Evolutionary conservation across 2,888 invertebrate genomes (phyloP).

Genomic region (Melangyna quadrimaculata): DNA sequence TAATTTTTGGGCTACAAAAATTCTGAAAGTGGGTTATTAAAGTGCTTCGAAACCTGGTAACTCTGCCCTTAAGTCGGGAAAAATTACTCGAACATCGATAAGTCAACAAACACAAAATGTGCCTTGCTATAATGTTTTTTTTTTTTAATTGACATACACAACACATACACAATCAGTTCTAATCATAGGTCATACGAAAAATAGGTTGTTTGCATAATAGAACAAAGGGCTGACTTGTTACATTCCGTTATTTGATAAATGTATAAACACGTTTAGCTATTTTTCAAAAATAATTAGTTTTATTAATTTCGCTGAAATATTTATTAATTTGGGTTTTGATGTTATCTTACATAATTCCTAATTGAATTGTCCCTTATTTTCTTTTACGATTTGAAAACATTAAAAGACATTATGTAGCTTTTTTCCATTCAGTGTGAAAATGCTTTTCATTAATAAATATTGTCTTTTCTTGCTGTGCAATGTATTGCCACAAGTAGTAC

Average conservation of each 20-base stretch:
- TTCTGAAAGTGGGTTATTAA: no score
- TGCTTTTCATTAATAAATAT: constrained; percentile 2
- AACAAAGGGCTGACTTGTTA: not conserved
- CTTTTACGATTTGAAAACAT: not conserved
- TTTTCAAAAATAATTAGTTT: constrained; percentile 7
- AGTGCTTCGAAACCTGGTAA: no score
- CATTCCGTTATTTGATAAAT: not conserved
- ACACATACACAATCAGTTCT: not conserved
- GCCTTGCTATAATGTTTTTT: not conserved
- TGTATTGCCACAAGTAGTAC: not conserved
- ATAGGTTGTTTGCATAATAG: not conserved
- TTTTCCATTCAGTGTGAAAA: constrained; percentile 5
- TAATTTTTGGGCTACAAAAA: no score
- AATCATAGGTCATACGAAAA: not conserved
- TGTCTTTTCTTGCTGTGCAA: not conserved
- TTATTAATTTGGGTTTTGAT: not conserved
- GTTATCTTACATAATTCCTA: constrained; percentile 10
- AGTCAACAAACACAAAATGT: not conserved
- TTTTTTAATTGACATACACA: not conserved
- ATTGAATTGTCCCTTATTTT: constrained; percentile 1
- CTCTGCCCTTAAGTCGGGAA: no score
- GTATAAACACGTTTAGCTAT: not conserved
- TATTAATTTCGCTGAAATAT: not conserved
- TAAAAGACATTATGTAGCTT: not conserved
- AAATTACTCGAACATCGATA: not conserved